phyloP scores from a whole-genome alignment of 2,888 invertebrate genomes.

The Campoletis raptor region DNA sequence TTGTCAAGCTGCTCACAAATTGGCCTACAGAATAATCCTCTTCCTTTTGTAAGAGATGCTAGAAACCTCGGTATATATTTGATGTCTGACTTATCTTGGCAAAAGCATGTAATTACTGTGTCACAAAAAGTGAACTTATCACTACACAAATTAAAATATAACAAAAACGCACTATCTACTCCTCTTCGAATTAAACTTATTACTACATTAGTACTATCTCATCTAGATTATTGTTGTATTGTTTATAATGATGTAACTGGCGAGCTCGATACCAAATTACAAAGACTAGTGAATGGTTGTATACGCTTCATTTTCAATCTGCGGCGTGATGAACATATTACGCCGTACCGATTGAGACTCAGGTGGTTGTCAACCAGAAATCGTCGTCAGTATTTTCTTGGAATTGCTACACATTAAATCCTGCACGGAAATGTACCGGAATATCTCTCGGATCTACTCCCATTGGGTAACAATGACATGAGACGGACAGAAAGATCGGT shows the following conservation, averaged over 20 bases:
- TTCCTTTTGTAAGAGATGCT: not conserved
- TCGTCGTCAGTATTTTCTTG: not conserved
- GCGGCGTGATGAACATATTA: not conserved
- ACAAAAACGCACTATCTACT: not conserved
- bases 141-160: not conserved
- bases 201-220: not conserved
- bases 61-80: not conserved
- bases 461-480: not conserved
- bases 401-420: not conserved
- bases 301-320: slow-evolving; percentile 10
- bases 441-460: not conserved
- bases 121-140: not conserved
- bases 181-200: not conserved
- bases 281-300: not conserved
- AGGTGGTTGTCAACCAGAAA: not conserved
- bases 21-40: not conserved
- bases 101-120: not conserved
- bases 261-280: not conserved
- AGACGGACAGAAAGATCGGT: not conserved
- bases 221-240: not conserved
- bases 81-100: not conserved
- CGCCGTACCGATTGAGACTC: not conserved
- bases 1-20: not conserved
- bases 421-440: not conserved
- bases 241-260: not conserved